Evolutionary conservation across 2,888 invertebrate species (phyloP).

Genomic region (Parelbella ahira): DNA sequence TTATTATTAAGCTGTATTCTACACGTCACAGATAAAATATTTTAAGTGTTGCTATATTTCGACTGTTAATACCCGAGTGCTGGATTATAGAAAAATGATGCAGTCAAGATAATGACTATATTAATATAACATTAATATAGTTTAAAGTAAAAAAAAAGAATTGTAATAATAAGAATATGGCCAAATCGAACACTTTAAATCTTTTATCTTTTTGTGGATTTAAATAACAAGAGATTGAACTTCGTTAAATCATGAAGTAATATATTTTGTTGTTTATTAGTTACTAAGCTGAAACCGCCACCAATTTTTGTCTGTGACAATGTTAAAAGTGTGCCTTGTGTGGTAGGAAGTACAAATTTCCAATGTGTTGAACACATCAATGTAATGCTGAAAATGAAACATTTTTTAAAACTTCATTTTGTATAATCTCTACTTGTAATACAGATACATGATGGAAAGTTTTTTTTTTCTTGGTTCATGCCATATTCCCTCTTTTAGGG

Average conservation of each 20-base stretch:
- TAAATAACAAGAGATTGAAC: slow-evolving; percentile 16
- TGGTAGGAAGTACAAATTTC: slow-evolving; percentile 20
- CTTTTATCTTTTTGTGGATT: slow-evolving; percentile 16
- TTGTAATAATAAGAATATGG: slow-evolving; percentile 15
- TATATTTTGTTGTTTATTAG: slow-evolving; percentile 6
- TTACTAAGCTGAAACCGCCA: slow-evolving; percentile 15
- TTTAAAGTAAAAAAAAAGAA: too few species aligned
- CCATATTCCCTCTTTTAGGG: too few species aligned
- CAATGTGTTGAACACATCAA: slow-evolving; percentile 30
- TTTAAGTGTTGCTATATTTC: slow-evolving; percentile 20
- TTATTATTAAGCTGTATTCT: slow-evolving; percentile 2
- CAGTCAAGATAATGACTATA: too few species aligned
- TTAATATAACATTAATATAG: too few species aligned
- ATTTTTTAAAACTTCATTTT: slow-evolving; percentile 36
- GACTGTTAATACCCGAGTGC: too few species aligned
- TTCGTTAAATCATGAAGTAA: slow-evolving; percentile 4
- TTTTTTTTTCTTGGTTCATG: too few species aligned
- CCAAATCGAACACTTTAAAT: slow-evolving; percentile 22
- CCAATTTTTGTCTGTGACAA: slow-evolving; percentile 30
- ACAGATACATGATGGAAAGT: slow-evolving; percentile 14
- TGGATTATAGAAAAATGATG: too few species aligned
- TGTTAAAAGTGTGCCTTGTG: slow-evolving; percentile 20
- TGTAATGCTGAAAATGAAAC: slow-evolving; percentile 27
- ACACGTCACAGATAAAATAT: slow-evolving; percentile 20
- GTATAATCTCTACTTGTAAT: slow-evolving; percentile 37